Evolutionary conservation across 2,797 vertebrate genomes (phyloP), one percentile per base, ranked within the genome.

Genomic region (Trachurus trachurus): DNA sequence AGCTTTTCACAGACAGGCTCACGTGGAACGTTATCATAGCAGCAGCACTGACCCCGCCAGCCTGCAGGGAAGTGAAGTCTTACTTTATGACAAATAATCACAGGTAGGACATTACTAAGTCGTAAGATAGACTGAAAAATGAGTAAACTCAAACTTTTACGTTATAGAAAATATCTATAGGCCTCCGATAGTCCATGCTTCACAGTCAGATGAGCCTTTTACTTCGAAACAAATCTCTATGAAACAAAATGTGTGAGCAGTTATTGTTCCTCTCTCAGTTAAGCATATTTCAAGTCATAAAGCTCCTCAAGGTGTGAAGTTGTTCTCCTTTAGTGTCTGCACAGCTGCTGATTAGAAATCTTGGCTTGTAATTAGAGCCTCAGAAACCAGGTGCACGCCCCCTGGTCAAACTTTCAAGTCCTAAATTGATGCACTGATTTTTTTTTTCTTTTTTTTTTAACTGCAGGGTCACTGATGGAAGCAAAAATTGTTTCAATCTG

Each of bases 221-320:
- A 70, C 42, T 61, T 53, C 15, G 16, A 34, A 34, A 34, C 31
- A 5, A 34, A 34, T 34, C 31, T 34, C 31, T 34, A 34, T 44
- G 47, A 49, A 69, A 44, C n/a, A 13, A 66, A 69, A 69, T 5
- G 13, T 72, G n/a, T 26, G 15, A 29, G 42, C 39, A 42, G 0
- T 2, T 59, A 50, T 59, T 50, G 7, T 68, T 31, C 60, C 53
- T 39, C 13, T 75, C 49, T 71, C 37, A 71, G 13, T 66, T 78
- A 37, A 44, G 34, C 39, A 62, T 81, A 12, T 71, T 34, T 68
- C 10, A 66, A 58, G 76, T 63, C 7, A 5, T 84, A 83, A 81
- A 90, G 82, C 83, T 87, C 85, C 82, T 37, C 0, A 13, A 87
- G 86, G 83, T 88, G 92, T 89, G 85, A 91, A 79, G 65, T 72